Evolutionary conservation across 2,888 invertebrate genomes (phyloP), one percentile per base, ranked within the genome.

Genomic region (Scelioninae gen. 2): DNA sequence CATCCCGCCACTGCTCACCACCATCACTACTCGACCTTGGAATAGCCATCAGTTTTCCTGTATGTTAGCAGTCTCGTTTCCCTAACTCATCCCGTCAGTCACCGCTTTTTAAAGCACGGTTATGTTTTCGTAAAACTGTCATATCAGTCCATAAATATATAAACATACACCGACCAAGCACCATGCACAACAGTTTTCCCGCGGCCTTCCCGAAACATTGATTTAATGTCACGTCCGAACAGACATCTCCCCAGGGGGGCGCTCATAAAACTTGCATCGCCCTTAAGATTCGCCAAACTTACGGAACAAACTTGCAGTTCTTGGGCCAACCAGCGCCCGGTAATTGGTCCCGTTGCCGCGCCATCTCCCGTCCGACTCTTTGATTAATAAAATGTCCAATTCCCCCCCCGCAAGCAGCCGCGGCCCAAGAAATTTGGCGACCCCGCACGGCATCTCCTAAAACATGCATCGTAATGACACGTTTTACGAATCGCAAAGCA

Each of bases 371-470:
- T 43, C 5, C 18, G 2, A n/a, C 1, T 18, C 31, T 55, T 55
- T 15, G 16, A 46, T 25, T 35, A 60, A 35, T 46, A 33, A 46
- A 60, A 45, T 45, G 19, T 19, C 35, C 18, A 9, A 37, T n/a
- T n/a, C n/a, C n/a, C n/a, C n/a, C n/a, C n/a, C n/a, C n/a, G n/a
- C n/a, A n/a, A n/a, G n/a, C n/a, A n/a, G n/a, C n/a, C n/a, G n/a
- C n/a, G n/a, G n/a, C n/a, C 11, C 37, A 46, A 60, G 15, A 58
- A 58, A 58, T 58, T 35, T 46, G 22, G 15, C 33, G 33, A 11
- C n/a, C 11, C 2, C 10, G 19, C 18, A 33, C 6, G 19, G 15
- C 39, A 41, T 5, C 41, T 41, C 28, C 10, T 55, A 16, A 39
- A 41, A 41, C 28, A 55, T 41, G 55, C 28, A 52, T 19, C 22